A percentile compares a stretch with the other conserved stretches of the same genome.
Conservation (phyloP, 1,140 invertebrate species). For the Drepana arcuata region DNA sequence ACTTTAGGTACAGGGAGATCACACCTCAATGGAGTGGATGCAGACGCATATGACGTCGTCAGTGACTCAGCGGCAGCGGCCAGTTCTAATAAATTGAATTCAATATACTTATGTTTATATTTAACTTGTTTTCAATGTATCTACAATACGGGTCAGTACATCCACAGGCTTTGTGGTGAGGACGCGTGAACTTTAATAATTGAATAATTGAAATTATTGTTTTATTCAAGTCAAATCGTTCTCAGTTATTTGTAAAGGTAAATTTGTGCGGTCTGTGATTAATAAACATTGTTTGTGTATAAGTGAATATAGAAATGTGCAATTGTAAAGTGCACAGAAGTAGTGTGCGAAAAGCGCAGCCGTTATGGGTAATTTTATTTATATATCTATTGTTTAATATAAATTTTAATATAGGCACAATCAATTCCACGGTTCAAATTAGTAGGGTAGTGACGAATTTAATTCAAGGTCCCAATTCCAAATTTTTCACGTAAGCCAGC, state of each 20-base stretch:
- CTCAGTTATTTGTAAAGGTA: no score
- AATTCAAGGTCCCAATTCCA: no score
- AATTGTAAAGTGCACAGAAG: background rate
- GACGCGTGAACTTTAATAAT: conserved; percentile 12
- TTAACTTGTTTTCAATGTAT: conserved; percentile 24
- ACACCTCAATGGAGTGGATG: background rate
- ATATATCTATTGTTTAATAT: background rate
- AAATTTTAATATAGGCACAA: no score
- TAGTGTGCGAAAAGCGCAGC: background rate
- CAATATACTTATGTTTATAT: conserved; percentile 22
- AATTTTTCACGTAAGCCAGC: no score
- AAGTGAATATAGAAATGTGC: background rate
- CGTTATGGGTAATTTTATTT: background rate
- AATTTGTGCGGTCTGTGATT: no score
- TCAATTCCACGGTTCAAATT: no score
- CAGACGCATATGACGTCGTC: conserved; percentile 7
- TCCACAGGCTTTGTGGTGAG: conserved; percentile 17
- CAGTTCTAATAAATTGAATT: conserved; percentile 25
- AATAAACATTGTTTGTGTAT: no score
- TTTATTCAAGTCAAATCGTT: no score
- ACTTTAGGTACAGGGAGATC: conserved; percentile 1
- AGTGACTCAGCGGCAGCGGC: conserved; percentile 17
- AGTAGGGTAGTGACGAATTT: no score
- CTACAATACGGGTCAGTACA: conserved; percentile 27
- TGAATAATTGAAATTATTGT: no score